phyloP scores from a whole-genome alignment of 2,797 vertebrate genomes.

The Mycteria americana region DNA sequence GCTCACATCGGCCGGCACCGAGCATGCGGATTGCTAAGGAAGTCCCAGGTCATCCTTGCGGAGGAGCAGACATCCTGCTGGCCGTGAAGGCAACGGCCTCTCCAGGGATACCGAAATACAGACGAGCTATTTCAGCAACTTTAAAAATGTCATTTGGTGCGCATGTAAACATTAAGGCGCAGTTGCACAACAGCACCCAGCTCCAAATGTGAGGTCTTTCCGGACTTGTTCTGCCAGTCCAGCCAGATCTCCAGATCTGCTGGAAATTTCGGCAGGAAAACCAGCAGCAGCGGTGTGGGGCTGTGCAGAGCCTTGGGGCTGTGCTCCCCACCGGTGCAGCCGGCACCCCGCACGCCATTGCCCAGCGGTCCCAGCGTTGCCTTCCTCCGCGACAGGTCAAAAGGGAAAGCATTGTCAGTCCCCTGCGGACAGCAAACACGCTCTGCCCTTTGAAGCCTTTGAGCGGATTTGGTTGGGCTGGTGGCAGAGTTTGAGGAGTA shows the following conservation, averaged over 20 bases:
- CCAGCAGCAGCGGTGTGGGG: not conserved
- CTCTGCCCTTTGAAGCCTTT: constrained; percentile 58
- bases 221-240: constrained; percentile 57
- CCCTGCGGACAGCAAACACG: constrained; percentile 38
- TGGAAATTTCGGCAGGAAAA: not conserved
- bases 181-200: not conserved
- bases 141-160: not conserved
- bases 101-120: not conserved
- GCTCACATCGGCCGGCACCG: rapidly evolving
- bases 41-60: rapidly evolving
- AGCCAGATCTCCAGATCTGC: not conserved
- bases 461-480: constrained; percentile 34
- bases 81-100: rapidly evolving
- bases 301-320: not conserved
- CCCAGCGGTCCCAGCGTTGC: not conserved
- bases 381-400: not conserved
- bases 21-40: rapidly evolving
- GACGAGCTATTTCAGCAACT: not conserved
- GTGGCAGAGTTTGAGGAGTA: constrained; percentile 28
- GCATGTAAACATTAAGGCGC: rapidly evolving
- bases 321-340: not conserved
- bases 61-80: not conserved
- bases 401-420: constrained; percentile 60
- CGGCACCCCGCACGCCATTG: not conserved
- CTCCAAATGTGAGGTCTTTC: not conserved